Conservation (phyloP, 2,797 vertebrate genomes). For the Psittacula echo region DNA sequence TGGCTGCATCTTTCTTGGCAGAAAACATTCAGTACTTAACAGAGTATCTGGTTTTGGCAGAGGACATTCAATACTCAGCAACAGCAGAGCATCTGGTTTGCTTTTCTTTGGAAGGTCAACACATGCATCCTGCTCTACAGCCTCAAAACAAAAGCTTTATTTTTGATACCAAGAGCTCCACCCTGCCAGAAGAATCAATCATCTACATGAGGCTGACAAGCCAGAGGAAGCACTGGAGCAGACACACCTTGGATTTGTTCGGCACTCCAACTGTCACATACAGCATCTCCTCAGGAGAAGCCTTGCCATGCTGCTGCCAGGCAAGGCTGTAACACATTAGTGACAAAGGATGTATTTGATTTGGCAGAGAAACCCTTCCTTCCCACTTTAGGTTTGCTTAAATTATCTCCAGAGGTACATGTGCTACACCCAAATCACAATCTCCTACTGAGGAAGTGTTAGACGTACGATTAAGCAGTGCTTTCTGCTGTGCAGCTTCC, state of each 20-base stretch:
- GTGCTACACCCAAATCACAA: neutral
- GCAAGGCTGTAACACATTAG: neutral
- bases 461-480: neutral
- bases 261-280: rapidly evolving
- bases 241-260: neutral
- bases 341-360: neutral
- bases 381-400: neutral
- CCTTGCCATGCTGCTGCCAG: neutral
- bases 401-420: neutral
- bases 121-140: neutral
- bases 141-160: neutral
- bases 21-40: neutral
- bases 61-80: neutral
- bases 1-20: neutral
- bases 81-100: neutral
- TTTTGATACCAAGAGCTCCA: neutral
- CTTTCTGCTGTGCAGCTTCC: neutral
- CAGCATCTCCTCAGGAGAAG: neutral
- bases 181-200: neutral
- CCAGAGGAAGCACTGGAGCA: neutral
- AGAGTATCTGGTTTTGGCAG: rapidly evolving
- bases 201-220: neutral
- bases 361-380: neutral
- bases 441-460: neutral
- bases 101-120: neutral